Evolutionary conservation across 2,113 vertebrate species (phyloP), one percentile per base, ranked within the genome.

Genomic region (Neolamprologus ventralis): DNA sequence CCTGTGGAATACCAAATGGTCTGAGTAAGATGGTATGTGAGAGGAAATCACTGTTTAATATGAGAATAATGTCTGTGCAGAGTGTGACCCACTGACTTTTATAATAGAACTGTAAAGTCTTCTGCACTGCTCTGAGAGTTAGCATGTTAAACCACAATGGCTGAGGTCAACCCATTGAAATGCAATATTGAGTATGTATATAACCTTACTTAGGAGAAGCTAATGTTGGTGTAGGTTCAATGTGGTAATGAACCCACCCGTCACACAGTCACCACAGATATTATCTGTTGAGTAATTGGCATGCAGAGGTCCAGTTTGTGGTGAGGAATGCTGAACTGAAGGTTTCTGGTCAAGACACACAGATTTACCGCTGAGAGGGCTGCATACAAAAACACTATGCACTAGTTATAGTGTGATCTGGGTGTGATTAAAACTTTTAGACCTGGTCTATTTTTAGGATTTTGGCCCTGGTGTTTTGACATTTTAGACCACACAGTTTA

Each of bases 131-230:
- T 88, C 82, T 57, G 92, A 91, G 92, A 88, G 84, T 81, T 85
- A 88, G 58, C 60, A 79, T 81, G 91, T 91, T 91, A 92, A 93
- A 94, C 90, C 33, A 42, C 93, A 88, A 86, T 83, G 63, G 84
- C 93, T 75, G 85, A 93, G 94, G 91, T 96, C 92, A 95, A 89
- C 87, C 87, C 68, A 84, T 90, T 95, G 92, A 90, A 93, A 95
- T 94, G 91, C 88, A 94, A 90, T 92, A 92, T 94, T 94, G 88
- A 94, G 93, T 93, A 93, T 95, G 89, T 92, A 91, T 95, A 90
- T 95, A 95, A 96, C 94, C 95, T 94, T 87, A 91, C 73, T 82
- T 33, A 42, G 57, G 81, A 89, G 88, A 95, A 85, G 93, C 87
- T 94, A 93, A 92, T 89, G 91, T 87, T 82, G 83, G 91, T 90